Evolutionary conservation across 2,113 vertebrate genomes (phyloP).

Genomic region (Gymnorhina tibicen): DNA sequence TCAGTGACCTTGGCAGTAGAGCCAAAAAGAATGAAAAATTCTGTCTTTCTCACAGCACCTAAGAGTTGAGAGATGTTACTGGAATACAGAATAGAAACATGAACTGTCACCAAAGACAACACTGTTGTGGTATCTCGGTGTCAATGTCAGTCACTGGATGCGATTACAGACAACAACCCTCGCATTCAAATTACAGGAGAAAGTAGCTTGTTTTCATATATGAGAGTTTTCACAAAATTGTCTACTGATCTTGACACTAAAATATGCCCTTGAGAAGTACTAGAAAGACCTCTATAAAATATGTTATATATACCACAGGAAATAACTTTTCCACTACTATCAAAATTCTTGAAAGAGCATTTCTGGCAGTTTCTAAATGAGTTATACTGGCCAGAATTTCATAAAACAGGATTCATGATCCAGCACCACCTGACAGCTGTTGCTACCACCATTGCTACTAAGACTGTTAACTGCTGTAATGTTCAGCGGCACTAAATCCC

Average conservation of each 20-base stretch:
- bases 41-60: not conserved
- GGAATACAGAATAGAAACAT: not conserved
- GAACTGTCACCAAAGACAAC: not conserved
- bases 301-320: not conserved
- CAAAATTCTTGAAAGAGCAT: not conserved
- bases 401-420: not conserved
- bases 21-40: not conserved
- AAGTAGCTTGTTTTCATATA: not conserved
- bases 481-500: not conserved
- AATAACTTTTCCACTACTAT: not conserved
- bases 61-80: not conserved
- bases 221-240: not conserved
- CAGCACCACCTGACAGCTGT: slow-evolving; percentile 7
- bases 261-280: not conserved
- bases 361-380: not conserved
- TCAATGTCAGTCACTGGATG: not conserved
- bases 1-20: not conserved
- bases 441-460: not conserved
- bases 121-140: not conserved
- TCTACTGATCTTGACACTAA: not conserved
- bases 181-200: not conserved
- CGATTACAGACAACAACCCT: not conserved
- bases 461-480: not conserved
- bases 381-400: not conserved
- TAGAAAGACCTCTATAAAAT: not conserved